These are phyloP conservation scores for Nanorana parkeri DNA, from an alignment of 2,113 vertebrate species.

Conservation along the genomic window DNA sequence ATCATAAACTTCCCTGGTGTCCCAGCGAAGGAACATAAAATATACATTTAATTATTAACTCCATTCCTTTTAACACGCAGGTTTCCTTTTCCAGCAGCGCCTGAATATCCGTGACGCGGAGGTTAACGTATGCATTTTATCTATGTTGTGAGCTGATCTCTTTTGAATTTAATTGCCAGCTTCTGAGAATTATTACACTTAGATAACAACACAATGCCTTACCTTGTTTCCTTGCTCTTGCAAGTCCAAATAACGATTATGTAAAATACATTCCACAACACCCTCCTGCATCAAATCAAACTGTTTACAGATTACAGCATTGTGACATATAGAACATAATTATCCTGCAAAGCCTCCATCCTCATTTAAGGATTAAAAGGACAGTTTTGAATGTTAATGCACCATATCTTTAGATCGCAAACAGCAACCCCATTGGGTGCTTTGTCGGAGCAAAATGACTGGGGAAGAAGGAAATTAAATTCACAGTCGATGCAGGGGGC, in stretches of 20 bases:
- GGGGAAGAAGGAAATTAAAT: constrained; percentile 10
- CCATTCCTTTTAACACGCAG: too few species aligned
- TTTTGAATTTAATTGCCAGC: constrained; percentile 13
- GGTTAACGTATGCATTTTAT: constrained; percentile 4
- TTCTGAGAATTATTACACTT: neutral
- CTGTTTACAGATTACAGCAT: constrained; percentile 38
- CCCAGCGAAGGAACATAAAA: too few species aligned
- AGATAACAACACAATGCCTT: neutral
- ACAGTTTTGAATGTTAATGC: constrained; percentile 44
- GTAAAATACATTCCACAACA: constrained; percentile 15
- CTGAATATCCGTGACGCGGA: too few species aligned
- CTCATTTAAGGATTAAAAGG: constrained; percentile 46
- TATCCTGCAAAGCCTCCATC: constrained; percentile 34
- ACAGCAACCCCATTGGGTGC: constrained; percentile 18
- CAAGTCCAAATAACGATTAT: constrained; percentile 33
- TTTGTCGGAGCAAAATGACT: constrained; percentile 20
- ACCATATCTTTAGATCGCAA: neutral
- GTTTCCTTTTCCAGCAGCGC: too few species aligned
- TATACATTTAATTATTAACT: too few species aligned
- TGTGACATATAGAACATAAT: constrained; percentile 45
- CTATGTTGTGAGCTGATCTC: neutral
- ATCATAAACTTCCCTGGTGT: too few species aligned
- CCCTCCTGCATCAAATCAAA: constrained; percentile 18
- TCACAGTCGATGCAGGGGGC: neutral
- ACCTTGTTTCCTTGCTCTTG: constrained; percentile 1